Base-by-base conservation (phyloP, 2,113 vertebrate genomes). In the Scatophagus argus region DNA sequence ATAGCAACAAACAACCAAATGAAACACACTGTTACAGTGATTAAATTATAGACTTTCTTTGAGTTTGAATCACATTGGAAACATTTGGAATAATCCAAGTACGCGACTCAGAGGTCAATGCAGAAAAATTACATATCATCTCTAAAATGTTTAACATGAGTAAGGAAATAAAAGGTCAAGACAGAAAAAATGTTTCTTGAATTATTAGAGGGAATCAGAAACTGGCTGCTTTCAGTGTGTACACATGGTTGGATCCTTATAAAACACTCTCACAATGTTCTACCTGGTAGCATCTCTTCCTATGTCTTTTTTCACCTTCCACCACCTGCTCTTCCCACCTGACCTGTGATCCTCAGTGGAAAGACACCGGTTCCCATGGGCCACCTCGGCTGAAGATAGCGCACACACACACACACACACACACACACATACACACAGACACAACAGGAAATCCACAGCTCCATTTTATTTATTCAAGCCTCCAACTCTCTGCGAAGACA, bases 391-490 rank as follows among this genome's bases (percentile, higher is more conserved):
- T 66, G 61, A 82, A 79, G 47, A 87, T 61, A 76, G 54, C 69
- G 16, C 43, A 51, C 34, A 65, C 85, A 44, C 41, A 63, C 52
- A 29, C 36, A 38, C 63, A 36, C 70, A 82, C 78, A 67, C 51
- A 44, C 41, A 63, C 52, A 29, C 36, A 38, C 63, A 36, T 67
- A 82, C 78, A 67, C 44, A 56, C 31, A 41, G 36, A 58, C 60
- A 56, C 32, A 77, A 56, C 56, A 81, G 76, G 60, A 82, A 87
- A 84, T 81, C 79, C 79, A 75, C 23, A 9, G 64, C 73, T 74
- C 27, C 34, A 25, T 83, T 79, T 81, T 84, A 77, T 88, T 82
- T 88, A 87, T 90, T 82, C 79, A 87, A 87, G 27, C 71, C 79
- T 87, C 83, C 76, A 11, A 74, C 74, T 74, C 81, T 62, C 76